Evolutionary conservation across 2,113 vertebrate genomes (phyloP).

Genomic region (Girardinichthys multiradiatus): DNA sequence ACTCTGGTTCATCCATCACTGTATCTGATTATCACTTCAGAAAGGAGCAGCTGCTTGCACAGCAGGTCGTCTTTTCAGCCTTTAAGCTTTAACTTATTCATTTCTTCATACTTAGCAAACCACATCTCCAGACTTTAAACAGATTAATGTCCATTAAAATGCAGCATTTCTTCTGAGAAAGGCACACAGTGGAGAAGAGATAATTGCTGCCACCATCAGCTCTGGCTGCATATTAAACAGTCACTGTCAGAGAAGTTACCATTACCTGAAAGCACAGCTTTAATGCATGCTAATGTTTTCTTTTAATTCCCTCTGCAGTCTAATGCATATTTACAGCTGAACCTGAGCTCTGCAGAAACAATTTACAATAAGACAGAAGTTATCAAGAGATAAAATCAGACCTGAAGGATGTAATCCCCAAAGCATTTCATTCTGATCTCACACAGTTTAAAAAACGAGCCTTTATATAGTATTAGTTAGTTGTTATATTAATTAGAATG

Average conservation of each 20-base stretch:
- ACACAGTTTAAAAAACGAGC: conserved; percentile 13
- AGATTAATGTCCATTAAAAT: too few species aligned
- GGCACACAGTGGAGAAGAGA: conserved; percentile 1
- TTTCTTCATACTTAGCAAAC: too few species aligned
- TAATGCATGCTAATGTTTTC: conserved; percentile 28
- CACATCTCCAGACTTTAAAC: too few species aligned
- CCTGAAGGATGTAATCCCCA: conserved; percentile 4
- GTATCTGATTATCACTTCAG: too few species aligned
- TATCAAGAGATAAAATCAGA: conserved; percentile 16
- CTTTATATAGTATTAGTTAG: too few species aligned
- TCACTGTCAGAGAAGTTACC: conserved; percentile 13
- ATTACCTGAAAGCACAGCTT: conserved; percentile 4
- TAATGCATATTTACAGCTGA: conserved; percentile 41
- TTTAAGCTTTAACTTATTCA: too few species aligned
- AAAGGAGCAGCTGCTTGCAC: too few species aligned
- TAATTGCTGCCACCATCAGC: conserved; percentile 11
- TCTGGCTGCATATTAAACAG: conserved; percentile 46
- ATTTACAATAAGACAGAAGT: conserved; percentile 29
- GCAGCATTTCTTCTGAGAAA: not conserved
- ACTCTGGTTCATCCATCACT: too few species aligned
- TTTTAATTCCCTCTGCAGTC: conserved; percentile 38
- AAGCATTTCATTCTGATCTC: conserved; percentile 27
- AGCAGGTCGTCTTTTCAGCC: too few species aligned
- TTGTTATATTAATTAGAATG: too few species aligned
- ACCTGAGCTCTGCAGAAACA: conserved; percentile 24